phyloP scores from a whole-genome alignment of 2,888 invertebrate genomes.

The Xylocampa areola region DNA sequence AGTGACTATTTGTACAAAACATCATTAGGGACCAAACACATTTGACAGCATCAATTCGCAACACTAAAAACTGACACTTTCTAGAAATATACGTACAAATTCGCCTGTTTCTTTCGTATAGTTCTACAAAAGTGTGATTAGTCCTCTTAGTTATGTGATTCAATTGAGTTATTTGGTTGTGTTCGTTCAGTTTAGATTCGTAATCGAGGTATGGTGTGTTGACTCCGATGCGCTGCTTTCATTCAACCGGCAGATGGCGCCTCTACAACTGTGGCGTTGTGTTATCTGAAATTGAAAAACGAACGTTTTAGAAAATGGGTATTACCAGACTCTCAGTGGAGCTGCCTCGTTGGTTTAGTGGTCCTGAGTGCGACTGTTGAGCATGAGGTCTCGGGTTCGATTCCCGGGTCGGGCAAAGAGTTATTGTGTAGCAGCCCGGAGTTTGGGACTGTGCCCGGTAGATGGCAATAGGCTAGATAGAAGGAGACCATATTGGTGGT shows the following conservation, averaged over 20 bases:
- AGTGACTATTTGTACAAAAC: neutral
- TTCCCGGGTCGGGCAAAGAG: no score
- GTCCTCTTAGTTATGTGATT: slow-evolving; percentile 13
- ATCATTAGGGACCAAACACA: slow-evolving; percentile 9
- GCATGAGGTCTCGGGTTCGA: no score
- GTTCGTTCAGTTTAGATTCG: slow-evolving; percentile 70
- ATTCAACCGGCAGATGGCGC: slow-evolving; percentile 71
- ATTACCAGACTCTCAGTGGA: no score
- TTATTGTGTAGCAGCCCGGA: no score
- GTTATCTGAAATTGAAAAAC: slow-evolving; percentile 81
- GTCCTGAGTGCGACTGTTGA: no score
- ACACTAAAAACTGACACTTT: neutral
- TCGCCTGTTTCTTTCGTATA: neutral
- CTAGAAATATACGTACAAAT: neutral
- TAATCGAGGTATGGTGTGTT: slow-evolving; percentile 75
- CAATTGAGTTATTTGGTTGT: slow-evolving; percentile 63
- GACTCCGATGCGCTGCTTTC: slow-evolving; percentile 70
- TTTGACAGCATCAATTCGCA: neutral
- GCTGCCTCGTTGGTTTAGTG: no score
- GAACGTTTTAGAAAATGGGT: neutral
- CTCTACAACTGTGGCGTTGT: slow-evolving; percentile 73
- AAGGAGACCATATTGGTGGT: no score
- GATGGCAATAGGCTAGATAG: no score
- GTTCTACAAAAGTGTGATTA: neutral
- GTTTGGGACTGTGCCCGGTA: no score